Conservation (phyloP, 2,888 invertebrate species). For the Nasonovia ribisnigri region DNA sequence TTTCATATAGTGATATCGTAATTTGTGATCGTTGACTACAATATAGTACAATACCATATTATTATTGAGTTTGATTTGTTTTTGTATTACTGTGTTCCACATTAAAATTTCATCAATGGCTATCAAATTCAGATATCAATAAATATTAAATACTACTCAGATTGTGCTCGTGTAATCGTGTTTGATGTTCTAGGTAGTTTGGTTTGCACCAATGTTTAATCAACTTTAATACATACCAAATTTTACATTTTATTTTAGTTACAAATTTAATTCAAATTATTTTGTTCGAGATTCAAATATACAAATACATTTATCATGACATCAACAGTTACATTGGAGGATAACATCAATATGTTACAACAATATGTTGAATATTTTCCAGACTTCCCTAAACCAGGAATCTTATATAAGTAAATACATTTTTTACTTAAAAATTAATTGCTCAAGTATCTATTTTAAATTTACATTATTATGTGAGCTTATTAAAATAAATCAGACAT, state of each 20-base stretch:
- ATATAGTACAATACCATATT: neutral
- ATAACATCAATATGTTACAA: slow-evolving; percentile 71
- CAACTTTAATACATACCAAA: neutral
- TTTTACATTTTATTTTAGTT: neutral
- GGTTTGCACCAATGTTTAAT: neutral
- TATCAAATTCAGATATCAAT: neutral
- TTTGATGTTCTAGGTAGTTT: neutral
- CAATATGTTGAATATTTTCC: slow-evolving; percentile 78
- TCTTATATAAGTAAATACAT: slow-evolving; percentile 81
- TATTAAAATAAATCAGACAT: neutral
- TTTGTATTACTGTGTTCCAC: neutral
- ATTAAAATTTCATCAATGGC: neutral
- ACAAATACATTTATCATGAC: neutral
- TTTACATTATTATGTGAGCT: neutral
- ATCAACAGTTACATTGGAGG: slow-evolving; percentile 7
- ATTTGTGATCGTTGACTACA: neutral
- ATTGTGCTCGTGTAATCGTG: neutral
- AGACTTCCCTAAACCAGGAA: slow-evolving; percentile 89
- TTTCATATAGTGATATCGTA: neutral
- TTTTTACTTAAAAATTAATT: neutral
- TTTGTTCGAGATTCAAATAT: neutral
- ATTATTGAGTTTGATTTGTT: neutral
- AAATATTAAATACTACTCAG: neutral
- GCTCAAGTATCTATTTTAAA: neutral
- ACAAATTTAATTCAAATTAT: neutral